phyloP scores from a whole-genome alignment of 2,113 vertebrate species.

The Cyanoderma ruficeps region DNA sequence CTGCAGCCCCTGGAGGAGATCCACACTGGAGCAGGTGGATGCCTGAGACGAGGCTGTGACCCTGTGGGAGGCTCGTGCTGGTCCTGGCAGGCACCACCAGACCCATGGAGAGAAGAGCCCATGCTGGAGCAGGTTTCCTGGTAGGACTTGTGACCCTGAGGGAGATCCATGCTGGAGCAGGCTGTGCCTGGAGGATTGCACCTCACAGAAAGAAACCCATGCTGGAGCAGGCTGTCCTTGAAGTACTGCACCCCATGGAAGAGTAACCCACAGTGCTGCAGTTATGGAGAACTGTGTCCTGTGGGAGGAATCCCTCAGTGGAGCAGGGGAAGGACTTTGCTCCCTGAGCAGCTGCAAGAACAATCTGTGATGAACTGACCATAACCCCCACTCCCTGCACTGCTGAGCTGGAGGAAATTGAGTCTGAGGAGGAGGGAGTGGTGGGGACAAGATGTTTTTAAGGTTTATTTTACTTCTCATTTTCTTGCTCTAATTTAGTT shows the following conservation, averaged over 20 bases:
- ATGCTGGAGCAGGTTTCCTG: not conserved
- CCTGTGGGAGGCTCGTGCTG: too few relatives aligned
- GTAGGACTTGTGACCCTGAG: not conserved
- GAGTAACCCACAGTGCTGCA: rapidly evolving
- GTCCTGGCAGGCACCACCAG: not conserved
- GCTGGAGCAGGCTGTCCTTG: not conserved
- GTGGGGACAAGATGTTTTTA: not conserved
- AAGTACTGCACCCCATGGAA: too few relatives aligned
- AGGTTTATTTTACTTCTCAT: not conserved
- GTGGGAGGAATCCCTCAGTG: not conserved
- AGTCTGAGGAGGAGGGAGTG: not conserved
- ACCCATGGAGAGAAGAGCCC: not conserved
- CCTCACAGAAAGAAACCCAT: not conserved
- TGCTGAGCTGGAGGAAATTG: not conserved
- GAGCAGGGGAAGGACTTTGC: not conserved
- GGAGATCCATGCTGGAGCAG: rapidly evolving
- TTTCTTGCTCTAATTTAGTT: not conserved
- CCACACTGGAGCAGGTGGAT: too few relatives aligned
- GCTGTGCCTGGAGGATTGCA: not conserved
- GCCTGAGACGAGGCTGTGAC: too few relatives aligned
- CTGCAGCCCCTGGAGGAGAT: too few relatives aligned
- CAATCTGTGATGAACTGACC: not conserved
- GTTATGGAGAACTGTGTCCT: not conserved
- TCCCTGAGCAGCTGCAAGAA: not conserved
- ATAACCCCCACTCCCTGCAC: not conserved